Conservation (phyloP, 2,888 invertebrate species). For the Ophion ventricosus region DNA sequence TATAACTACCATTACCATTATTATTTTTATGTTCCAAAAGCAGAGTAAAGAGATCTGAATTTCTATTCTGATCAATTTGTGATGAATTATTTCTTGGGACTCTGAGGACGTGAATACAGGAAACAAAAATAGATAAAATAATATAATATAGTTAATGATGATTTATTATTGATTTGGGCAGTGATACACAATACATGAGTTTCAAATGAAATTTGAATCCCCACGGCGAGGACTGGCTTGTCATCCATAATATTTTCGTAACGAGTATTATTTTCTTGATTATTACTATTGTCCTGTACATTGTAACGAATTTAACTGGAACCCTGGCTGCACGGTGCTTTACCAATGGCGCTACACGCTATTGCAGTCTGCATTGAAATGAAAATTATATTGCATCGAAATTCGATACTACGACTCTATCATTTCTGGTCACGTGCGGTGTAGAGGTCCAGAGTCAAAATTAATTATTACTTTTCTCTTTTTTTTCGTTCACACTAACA, state of each 20-base stretch:
- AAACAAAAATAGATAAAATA: background rate
- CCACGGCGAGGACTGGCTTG: background rate
- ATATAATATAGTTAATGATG: background rate
- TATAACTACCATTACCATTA: background rate
- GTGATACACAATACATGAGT: background rate
- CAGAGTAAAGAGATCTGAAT: background rate
- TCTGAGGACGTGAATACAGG: too few species aligned
- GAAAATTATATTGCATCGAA: conserved; percentile 23
- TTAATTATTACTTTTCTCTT: background rate
- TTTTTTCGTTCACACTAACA: background rate
- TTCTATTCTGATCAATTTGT: background rate
- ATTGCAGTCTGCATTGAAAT: conserved; percentile 1
- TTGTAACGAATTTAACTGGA: background rate
- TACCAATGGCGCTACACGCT: background rate
- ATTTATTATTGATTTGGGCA: background rate
- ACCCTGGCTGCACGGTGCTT: background rate
- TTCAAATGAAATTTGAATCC: background rate
- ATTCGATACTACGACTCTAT: background rate
- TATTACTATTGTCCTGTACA: background rate
- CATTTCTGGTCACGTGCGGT: background rate
- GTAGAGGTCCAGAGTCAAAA: background rate
- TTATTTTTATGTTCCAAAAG: too few species aligned
- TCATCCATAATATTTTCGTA: background rate
- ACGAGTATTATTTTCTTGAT: background rate
- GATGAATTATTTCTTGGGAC: background rate